phyloP scores from a whole-genome alignment of 2,113 vertebrate genomes.

The Crotalus helleri region DNA sequence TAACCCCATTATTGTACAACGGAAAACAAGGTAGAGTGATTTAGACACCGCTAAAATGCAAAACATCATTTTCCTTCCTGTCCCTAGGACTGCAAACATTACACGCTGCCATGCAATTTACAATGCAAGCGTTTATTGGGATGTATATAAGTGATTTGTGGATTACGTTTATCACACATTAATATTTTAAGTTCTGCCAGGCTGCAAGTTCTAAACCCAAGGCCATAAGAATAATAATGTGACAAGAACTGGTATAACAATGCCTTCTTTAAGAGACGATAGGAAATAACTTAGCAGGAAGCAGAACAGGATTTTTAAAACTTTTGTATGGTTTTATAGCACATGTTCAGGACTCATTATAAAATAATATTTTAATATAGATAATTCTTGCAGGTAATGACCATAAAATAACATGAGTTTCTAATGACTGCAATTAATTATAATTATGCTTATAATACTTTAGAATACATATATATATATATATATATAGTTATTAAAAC shows the following conservation, averaged over 20 bases:
- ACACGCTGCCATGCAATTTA: constrained; percentile 12
- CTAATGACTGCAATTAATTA: not conserved
- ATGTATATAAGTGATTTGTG: constrained; percentile 14
- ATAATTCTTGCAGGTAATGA: not conserved
- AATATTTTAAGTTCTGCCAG: constrained; percentile 29
- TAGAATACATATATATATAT: not conserved
- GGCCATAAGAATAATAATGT: constrained; percentile 16
- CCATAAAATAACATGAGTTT: not conserved
- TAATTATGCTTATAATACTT: not conserved
- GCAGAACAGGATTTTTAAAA: not conserved
- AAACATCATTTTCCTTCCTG: not conserved
- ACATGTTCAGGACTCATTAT: not conserved
- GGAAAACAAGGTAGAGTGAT: constrained; percentile 12
- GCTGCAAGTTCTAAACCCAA: constrained; percentile 14
- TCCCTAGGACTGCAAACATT: constrained; percentile 5
- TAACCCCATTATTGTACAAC: not conserved
- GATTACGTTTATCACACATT: not conserved
- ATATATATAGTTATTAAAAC: not conserved
- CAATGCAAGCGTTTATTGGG: constrained; percentile 19
- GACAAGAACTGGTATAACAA: not conserved
- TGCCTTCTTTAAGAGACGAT: not conserved
- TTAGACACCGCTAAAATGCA: constrained; percentile 21
- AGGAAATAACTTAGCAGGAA: not conserved
- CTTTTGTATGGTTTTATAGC: not conserved
- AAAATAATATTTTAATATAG: constrained; percentile 4